Conservation (phyloP, 2,888 invertebrate species). For the Rambutsinella grinnellia region DNA sequence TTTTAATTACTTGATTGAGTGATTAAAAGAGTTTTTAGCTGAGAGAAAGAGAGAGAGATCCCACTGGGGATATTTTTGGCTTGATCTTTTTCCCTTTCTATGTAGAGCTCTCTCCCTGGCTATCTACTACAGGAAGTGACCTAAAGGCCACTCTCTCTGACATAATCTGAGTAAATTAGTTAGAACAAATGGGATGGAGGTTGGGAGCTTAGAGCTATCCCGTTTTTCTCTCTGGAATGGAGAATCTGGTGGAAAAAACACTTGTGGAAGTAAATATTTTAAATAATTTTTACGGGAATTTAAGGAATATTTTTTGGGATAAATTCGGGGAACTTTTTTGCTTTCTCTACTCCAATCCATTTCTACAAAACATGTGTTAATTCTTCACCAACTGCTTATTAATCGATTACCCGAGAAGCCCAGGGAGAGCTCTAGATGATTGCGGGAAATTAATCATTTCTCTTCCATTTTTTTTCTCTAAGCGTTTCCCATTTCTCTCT, state of each 20-base stretch:
- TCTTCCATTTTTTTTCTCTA: conserved; percentile 26
- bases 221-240: not conserved
- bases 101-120: too few species aligned
- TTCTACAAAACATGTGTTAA: not conserved
- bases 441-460: conserved; percentile 66
- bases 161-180: conserved; percentile 54
- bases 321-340: conserved; percentile 27
- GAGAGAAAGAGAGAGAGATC: too few species aligned
- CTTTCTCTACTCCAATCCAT: conserved; percentile 42
- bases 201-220: not conserved
- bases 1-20: conserved; percentile 50
- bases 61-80: not conserved
- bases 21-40: conserved; percentile 29
- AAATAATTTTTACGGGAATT: not conserved
- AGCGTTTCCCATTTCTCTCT: not conserved
- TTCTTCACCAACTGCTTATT: conserved; percentile 60
- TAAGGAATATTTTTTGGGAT: not conserved
- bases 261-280: too few species aligned
- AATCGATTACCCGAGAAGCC: conserved; percentile 65
- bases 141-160: conserved; percentile 53
- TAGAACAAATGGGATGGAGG: not conserved
- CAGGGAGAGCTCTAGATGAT: conserved; percentile 60
- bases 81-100: not conserved
- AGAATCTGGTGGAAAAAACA: too few species aligned
- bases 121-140: too few species aligned